phyloP scores from a whole-genome alignment of 2,888 invertebrate genomes.

The Platynereis dumerilii region DNA sequence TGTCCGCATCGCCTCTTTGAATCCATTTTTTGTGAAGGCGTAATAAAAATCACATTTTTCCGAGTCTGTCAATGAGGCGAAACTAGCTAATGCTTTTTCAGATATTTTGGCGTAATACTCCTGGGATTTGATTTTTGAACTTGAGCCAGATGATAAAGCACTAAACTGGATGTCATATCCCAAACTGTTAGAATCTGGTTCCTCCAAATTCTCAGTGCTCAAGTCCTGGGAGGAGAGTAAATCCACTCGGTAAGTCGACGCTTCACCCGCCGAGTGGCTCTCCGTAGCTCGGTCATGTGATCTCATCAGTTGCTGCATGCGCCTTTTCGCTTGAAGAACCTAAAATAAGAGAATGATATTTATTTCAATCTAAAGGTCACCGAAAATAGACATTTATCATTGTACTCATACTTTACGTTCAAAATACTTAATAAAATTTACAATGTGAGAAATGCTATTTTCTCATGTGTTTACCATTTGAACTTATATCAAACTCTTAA shows the following conservation, averaged over 20 bases:
- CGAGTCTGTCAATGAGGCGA: slow-evolving; percentile 26
- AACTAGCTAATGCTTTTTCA: slow-evolving; percentile 27
- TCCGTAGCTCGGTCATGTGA: not conserved
- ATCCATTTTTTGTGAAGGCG: slow-evolving; percentile 51
- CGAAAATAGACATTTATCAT: no score
- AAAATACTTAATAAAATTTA: no score
- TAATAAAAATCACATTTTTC: slow-evolving; percentile 39
- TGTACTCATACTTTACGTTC: no score
- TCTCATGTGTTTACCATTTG: no score
- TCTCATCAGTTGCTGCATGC: slow-evolving; percentile 18
- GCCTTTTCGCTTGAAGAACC: slow-evolving; percentile 18
- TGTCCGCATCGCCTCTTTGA: slow-evolving; percentile 46
- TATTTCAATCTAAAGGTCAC: no score
- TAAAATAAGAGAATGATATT: no score
- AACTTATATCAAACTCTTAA: no score
- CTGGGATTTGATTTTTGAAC: slow-evolving; percentile 27
- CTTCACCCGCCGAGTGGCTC: not conserved
- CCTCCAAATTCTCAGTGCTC: no score
- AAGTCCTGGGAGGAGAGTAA: no score
- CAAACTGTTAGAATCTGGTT: not conserved
- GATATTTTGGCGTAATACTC: slow-evolving; percentile 21
- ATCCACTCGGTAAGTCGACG: not conserved
- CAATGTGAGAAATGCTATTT: no score
- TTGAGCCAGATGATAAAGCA: not conserved
- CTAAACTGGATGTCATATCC: not conserved